phyloP scores from a whole-genome alignment of 35 echinoderm and acorn worm genomes.

The Eucidaris tribuloides region DNA sequence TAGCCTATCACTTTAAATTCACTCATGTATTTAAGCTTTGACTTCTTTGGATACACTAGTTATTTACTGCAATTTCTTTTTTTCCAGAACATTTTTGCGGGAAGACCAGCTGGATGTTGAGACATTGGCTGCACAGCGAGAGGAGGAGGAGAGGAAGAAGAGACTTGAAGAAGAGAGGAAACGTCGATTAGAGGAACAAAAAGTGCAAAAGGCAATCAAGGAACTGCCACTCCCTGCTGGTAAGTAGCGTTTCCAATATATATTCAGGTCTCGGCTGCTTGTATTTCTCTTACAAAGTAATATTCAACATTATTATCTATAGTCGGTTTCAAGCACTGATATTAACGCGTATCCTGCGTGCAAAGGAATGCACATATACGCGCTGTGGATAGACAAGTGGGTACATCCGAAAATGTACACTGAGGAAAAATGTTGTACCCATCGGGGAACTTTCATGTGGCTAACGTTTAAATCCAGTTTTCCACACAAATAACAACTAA shows the following conservation, averaged over 20 bases:
- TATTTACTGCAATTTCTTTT: background rate
- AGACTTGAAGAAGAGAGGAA: slow-evolving; percentile 78
- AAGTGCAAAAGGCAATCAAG: background rate
- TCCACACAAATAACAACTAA: no score
- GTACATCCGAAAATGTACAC: no score
- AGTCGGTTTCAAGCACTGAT: background rate
- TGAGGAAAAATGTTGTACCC: no score
- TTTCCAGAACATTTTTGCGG: slow-evolving; percentile 60
- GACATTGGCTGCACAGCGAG: slow-evolving; percentile 71
- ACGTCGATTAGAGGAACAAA: background rate
- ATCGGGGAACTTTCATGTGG: no score
- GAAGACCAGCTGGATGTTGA: slow-evolving; percentile 62
- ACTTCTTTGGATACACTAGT: background rate
- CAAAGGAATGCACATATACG: background rate
- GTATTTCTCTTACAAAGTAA: background rate
- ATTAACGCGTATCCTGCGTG: no score
- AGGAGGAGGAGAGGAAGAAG: slow-evolving; percentile 89
- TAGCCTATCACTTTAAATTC: no score
- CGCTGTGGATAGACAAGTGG: no score
- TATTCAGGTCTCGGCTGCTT: background rate
- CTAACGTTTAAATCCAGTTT: no score
- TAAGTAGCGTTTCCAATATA: background rate
- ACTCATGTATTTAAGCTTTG: background rate
- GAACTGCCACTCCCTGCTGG: background rate
- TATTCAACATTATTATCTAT: background rate